Percentiles rank a stretch among this genome's conserved stretches.
Evolutionary conservation across 2,797 vertebrate genomes (phyloP).

Genomic region (Craterocephalus amniculus): DNA sequence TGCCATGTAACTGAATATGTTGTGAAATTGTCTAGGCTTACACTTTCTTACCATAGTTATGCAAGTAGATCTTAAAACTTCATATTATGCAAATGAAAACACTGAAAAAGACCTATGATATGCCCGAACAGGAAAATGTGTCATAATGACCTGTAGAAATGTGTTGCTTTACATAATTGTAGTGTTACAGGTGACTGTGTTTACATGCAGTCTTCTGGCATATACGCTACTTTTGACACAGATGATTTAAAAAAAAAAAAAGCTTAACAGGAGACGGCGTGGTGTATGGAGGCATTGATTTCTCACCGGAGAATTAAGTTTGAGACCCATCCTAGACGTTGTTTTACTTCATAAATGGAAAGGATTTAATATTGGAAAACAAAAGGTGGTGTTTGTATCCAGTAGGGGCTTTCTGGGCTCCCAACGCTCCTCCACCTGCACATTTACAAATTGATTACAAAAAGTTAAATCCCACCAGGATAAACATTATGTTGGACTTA

Average conservation of each 20-base stretch:
- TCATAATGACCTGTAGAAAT: neutral
- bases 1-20: neutral
- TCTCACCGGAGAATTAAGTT: no score
- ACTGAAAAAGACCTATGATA: neutral
- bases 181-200: no score
- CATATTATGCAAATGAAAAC: neutral
- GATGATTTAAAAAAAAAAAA: no score
- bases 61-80: neutral
- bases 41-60: neutral
- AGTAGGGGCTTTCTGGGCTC: neutral
- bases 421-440: neutral
- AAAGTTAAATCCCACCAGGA: neutral
- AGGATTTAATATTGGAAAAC: no score
- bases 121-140: neutral
- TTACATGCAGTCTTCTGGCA: no score
- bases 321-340: no score
- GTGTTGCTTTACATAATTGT: no score
- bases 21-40: neutral
- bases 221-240: no score
- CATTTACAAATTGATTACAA: neutral
- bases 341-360: no score
- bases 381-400: no score
- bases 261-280: no score
- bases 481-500: neutral
- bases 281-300: no score